Conservation (phyloP, 2,888 invertebrate species). For the Pollenia labialis region DNA sequence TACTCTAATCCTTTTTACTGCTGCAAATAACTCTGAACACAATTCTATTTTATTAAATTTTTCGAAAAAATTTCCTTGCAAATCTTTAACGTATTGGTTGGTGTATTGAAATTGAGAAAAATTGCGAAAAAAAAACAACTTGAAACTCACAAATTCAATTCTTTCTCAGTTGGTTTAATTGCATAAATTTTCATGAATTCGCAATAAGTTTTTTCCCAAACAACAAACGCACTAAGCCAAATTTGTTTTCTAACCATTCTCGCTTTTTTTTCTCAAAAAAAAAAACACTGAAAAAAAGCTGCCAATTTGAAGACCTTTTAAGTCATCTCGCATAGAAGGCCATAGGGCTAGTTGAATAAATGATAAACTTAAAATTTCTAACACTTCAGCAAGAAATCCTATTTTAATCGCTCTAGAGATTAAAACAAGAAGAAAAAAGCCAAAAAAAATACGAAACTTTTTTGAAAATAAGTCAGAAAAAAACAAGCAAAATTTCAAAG, state of each 20-base stretch:
- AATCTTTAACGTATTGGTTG: no score
- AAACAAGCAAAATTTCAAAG: conserved; percentile 7
- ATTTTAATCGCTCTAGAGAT: conserved; percentile 42
- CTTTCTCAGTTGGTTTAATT: background rate
- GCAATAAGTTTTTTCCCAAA: conserved; percentile 14
- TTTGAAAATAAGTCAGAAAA: conserved; percentile 5
- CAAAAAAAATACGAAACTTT: background rate
- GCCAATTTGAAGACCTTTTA: conserved; percentile 28
- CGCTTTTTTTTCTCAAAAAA: background rate
- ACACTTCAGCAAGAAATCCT: conserved; percentile 54
- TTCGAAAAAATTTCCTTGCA: no score
- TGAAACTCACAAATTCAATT: background rate
- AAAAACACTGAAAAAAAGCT: background rate
- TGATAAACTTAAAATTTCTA: conserved; percentile 45
- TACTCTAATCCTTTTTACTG: no score
- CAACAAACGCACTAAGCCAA: conserved; percentile 8
- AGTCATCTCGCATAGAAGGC: conserved; percentile 24
- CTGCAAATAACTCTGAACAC: no score
- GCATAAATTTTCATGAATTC: conserved; percentile 27
- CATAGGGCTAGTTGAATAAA: conserved; percentile 6
- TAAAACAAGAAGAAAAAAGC: background rate
- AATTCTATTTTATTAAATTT: no score
- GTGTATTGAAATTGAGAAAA: no score
- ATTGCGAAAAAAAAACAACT: no score
- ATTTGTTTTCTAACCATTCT: background rate